These are phyloP conservation scores for Vanessa cardui DNA, from an alignment of 2,888 invertebrate genomes.

Conservation along the genomic window DNA sequence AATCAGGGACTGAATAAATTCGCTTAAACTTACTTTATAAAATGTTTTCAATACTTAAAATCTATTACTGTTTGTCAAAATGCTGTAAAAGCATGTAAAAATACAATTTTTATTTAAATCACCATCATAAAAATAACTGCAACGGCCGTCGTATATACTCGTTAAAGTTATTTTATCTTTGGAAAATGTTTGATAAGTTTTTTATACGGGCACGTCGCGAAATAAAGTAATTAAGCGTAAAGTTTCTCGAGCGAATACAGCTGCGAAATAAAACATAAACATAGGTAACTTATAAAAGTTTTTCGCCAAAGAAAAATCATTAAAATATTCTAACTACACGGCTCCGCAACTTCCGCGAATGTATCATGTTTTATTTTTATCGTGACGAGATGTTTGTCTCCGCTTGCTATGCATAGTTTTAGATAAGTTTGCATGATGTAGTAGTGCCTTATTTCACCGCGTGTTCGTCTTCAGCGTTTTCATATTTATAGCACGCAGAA, in stretches of 20 bases:
- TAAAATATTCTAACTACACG: conserved; percentile 40
- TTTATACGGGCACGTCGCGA: conserved; percentile 1
- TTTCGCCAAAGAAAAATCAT: conserved; percentile 10
- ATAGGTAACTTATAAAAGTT: conserved; percentile 5
- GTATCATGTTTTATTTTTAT: conserved; percentile 56
- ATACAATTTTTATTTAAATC: too few species aligned
- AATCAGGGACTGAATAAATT: too few species aligned
- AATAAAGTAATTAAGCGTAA: conserved; percentile 6
- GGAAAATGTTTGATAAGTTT: not conserved
- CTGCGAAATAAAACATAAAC: conserved; percentile 4
- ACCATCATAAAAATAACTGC: not conserved
- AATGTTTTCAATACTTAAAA: too few species aligned
- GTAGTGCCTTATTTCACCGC: conserved; percentile 62
- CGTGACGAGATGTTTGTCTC: conserved; percentile 55
- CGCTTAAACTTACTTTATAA: too few species aligned
- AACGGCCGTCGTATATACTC: not conserved
- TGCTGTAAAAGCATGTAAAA: too few species aligned
- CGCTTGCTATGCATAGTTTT: conserved; percentile 78
- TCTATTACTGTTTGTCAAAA: too few species aligned
- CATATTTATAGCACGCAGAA: conserved; percentile 81
- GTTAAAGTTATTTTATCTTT: conserved; percentile 3
- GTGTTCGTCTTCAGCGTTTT: conserved; percentile 69
- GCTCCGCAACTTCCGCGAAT: conserved; percentile 30
- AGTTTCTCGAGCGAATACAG: conserved; percentile 4
- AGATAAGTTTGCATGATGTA: conserved; percentile 78